Conservation (phyloP, 2,113 vertebrate species). For the Salvelinus alpinus region DNA sequence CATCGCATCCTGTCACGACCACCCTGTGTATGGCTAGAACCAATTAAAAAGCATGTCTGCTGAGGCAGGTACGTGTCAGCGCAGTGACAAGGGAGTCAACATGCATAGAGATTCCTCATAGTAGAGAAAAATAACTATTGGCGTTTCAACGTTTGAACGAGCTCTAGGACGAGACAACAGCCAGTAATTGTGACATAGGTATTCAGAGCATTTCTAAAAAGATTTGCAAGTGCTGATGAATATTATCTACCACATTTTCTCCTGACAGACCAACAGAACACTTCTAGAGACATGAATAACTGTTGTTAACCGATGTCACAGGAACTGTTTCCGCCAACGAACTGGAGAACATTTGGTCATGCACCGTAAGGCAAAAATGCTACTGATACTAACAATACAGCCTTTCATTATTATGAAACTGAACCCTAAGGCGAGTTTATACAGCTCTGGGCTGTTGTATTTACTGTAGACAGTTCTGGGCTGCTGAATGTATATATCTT, state of each 20-base stretch:
- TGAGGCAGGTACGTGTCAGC: too few relatives aligned
- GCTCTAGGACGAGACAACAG: not conserved
- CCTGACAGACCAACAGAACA: not conserved
- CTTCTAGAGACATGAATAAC: not conserved
- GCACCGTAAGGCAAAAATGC: constrained; percentile 41
- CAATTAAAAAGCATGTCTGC: not conserved
- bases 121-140: too few relatives aligned
- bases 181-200: not conserved
- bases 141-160: too few relatives aligned
- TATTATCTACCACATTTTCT: not conserved
- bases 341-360: not conserved
- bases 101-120: not conserved
- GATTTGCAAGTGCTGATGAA: not conserved
- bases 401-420: constrained; percentile 24
- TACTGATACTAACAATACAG: constrained; percentile 52
- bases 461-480: not conserved
- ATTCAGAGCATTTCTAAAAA: not conserved
- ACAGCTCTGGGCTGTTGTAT: not conserved
- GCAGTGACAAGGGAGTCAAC: too few relatives aligned
- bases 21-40: not conserved
- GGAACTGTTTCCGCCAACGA: not conserved
- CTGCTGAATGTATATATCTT: not conserved
- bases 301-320: not conserved
- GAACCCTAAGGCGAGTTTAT: not conserved
- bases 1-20: not conserved